phyloP scores from a whole-genome alignment of 2,113 vertebrate genomes.

The Callithrix jacchus region DNA sequence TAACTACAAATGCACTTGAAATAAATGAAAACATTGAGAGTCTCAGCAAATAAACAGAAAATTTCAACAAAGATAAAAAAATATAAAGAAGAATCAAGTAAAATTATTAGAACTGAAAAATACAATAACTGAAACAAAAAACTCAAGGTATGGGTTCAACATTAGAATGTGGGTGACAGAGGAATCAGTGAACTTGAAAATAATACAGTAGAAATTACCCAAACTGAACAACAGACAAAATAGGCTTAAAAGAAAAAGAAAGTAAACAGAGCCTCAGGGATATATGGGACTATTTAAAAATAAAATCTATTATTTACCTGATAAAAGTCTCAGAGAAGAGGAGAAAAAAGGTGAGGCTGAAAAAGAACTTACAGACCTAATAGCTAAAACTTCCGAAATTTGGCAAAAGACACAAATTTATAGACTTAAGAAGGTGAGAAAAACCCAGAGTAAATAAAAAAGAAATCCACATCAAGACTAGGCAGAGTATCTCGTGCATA shows the following conservation, averaged over 20 bases:
- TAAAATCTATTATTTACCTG: not conserved
- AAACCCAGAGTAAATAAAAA: not conserved
- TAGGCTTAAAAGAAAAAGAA: not conserved
- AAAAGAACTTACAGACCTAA: not conserved
- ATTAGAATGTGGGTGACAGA: not conserved
- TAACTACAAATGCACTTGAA: not conserved
- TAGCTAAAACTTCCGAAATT: not conserved
- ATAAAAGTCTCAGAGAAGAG: not conserved
- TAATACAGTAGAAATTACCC: not conserved
- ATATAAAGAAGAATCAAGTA: not conserved
- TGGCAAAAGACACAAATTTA: not conserved
- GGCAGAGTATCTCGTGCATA: too few relatives aligned
- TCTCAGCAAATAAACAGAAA: not conserved
- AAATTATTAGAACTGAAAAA: not conserved
- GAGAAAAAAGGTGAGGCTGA: not conserved
- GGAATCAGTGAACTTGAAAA: not conserved
- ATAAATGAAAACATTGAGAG: not conserved
- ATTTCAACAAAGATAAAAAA: not conserved
- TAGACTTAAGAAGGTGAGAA: not conserved
- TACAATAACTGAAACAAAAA: not conserved
- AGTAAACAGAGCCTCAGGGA: not conserved
- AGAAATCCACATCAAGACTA: not conserved
- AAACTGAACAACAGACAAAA: not conserved
- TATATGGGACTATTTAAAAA: not conserved
- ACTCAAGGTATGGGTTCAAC: not conserved